A percentile compares a stretch with the other conserved stretches of the same genome.
phyloP scores from a whole-genome alignment of 2,888 invertebrate genomes.

The Antheraea yamamai region DNA sequence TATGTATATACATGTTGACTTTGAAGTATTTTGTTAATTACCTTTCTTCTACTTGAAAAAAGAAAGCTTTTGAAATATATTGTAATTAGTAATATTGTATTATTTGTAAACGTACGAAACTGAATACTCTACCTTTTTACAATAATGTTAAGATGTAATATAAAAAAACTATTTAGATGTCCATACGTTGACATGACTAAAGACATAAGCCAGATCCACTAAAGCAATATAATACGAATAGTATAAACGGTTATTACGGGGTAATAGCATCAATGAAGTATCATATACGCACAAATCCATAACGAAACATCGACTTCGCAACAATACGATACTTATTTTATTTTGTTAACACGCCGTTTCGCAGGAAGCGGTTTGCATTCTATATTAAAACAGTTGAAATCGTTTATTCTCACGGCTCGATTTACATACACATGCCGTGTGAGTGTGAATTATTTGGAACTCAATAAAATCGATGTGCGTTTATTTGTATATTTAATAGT shows the following conservation, averaged over 20 bases:
- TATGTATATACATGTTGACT: not conserved
- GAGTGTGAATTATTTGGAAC: constrained; percentile 31
- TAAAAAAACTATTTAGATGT: no score
- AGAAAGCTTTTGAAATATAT: not conserved
- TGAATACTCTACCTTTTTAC: no score
- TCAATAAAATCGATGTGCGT: constrained; percentile 10
- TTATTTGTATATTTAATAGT: not conserved
- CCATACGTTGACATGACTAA: no score
- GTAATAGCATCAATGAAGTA: not conserved
- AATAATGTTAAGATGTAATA: no score
- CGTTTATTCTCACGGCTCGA: constrained; percentile 30
- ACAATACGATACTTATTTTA: constrained; percentile 11
- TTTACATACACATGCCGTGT: constrained; percentile 31
- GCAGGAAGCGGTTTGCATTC: constrained; percentile 27
- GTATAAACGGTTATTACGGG: not conserved
- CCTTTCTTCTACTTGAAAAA: not conserved
- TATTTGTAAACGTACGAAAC: no score
- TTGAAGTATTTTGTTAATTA: not conserved
- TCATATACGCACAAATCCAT: not conserved
- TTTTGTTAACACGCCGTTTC: constrained; percentile 16
- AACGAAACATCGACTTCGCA: not conserved
- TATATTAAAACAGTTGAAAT: constrained; percentile 23
- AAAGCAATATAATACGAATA: not conserved
- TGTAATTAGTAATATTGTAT: no score
- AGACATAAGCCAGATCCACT: not conserved